Conservation (phyloP, 2,888 invertebrate genomes). For the Metallyticus violacea region DNA sequence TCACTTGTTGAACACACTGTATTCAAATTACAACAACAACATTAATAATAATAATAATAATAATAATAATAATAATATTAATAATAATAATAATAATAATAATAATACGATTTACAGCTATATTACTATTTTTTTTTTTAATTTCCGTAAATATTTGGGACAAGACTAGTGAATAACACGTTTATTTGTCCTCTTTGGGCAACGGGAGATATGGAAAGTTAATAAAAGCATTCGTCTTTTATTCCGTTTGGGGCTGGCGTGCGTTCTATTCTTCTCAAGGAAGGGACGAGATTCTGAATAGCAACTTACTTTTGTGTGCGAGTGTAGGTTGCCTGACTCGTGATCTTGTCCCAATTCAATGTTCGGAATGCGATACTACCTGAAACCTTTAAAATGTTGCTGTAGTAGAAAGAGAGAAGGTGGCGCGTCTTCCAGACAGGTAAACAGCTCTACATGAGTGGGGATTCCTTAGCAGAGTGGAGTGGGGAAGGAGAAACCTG, state of each 20-base stretch:
- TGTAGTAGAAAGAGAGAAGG: neutral
- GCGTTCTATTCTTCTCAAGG: too few relatives aligned
- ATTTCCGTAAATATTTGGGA: too few relatives aligned
- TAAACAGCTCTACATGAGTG: neutral
- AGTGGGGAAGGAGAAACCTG: neutral
- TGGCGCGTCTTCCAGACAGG: neutral
- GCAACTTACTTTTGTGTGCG: neutral
- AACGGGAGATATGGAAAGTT: too few relatives aligned
- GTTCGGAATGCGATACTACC: neutral
- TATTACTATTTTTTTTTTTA: too few relatives aligned
- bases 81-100: slow-evolving; percentile 2
- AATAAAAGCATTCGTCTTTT: too few relatives aligned
- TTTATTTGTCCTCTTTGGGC: too few relatives aligned
- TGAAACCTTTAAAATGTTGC: neutral
- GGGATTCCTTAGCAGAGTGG: too few relatives aligned
- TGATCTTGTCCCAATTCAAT: neutral
- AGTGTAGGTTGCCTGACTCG: neutral
- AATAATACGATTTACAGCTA: neutral
- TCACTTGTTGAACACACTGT: neutral
- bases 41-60: neutral
- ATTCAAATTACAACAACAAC: neutral
- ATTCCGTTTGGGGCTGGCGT: too few relatives aligned
- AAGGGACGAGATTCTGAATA: neutral
- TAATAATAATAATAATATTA: neutral
- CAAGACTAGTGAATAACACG: too few relatives aligned